These are phyloP conservation scores for Dasyornis broadbenti DNA, from an alignment of 2,113 vertebrate genomes.

Conservation along the genomic window DNA sequence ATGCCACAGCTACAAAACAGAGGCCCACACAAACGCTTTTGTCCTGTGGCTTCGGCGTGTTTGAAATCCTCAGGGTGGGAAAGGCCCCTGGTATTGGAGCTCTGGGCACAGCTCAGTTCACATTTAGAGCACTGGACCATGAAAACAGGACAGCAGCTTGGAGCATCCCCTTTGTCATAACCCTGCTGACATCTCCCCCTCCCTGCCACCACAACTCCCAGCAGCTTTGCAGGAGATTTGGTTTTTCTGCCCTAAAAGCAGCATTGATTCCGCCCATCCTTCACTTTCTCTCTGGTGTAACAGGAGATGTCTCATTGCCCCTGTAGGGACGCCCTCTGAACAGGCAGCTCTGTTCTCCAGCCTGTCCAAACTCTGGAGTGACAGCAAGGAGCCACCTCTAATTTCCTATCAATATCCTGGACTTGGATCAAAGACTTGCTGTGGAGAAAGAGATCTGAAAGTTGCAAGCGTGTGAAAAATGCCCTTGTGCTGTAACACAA, in stretches of 20 bases:
- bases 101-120: background rate
- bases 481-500: background rate
- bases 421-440: background rate
- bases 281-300: background rate
- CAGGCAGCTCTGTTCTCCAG: background rate
- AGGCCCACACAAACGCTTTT: background rate
- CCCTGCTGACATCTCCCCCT: background rate
- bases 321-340: background rate
- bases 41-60: background rate
- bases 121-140: background rate
- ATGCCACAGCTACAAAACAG: background rate
- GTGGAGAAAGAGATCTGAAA: background rate
- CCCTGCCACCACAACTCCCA: background rate
- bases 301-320: rapidly evolving
- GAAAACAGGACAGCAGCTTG: background rate
- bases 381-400: background rate
- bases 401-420: background rate
- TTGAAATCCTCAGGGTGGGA: background rate
- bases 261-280: background rate
- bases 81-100: background rate
- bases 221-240: background rate
- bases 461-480: background rate
- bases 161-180: background rate
- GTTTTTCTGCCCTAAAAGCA: background rate
- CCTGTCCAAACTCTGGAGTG: background rate